Conservation (phyloP, 2,888 invertebrate genomes). For the Cenopis cana region DNA sequence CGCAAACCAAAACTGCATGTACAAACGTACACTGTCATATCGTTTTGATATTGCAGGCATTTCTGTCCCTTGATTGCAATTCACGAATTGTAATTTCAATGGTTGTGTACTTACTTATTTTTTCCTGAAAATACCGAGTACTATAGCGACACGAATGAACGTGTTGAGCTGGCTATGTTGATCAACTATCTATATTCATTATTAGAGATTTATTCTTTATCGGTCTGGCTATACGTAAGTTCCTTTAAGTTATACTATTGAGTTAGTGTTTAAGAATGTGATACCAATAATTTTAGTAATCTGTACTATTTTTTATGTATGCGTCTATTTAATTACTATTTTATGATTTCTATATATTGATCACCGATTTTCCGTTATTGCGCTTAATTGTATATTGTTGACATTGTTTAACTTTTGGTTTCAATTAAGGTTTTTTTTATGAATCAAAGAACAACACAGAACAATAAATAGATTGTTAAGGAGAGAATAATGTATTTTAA, state of each 20-base stretch:
- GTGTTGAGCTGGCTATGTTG: conserved; percentile 58
- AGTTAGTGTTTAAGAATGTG: conserved; percentile 80
- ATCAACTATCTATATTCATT: conserved; percentile 54
- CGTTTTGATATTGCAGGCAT: conserved; percentile 34
- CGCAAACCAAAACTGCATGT: conserved; percentile 38
- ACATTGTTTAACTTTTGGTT: conserved; percentile 58
- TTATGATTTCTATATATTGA: conserved; percentile 66
- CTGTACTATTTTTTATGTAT: conserved; percentile 67
- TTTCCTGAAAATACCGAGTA: conserved; percentile 56
- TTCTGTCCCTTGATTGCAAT: conserved; percentile 57
- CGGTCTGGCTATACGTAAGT: conserved; percentile 80
- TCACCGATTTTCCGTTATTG: conserved; percentile 55
- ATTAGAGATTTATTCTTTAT: conserved; percentile 68
- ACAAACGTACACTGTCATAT: conserved; percentile 21
- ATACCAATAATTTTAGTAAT: conserved; percentile 82
- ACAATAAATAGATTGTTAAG: conserved; percentile 75
- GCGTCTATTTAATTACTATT: conserved; percentile 66
- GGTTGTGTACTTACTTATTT: conserved; percentile 85
- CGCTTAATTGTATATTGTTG: conserved; percentile 54
- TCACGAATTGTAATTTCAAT: conserved; percentile 66
- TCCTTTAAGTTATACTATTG: conserved; percentile 78
- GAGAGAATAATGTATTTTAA: conserved; percentile 62
- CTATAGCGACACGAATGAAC: conserved; percentile 44
- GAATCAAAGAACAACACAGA: conserved; percentile 68
- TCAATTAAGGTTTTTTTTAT: conserved; percentile 45